Evolutionary conservation across 2,113 vertebrate species (phyloP), one percentile per base, ranked within the genome.

Genomic region (Sciurus niger): DNA sequence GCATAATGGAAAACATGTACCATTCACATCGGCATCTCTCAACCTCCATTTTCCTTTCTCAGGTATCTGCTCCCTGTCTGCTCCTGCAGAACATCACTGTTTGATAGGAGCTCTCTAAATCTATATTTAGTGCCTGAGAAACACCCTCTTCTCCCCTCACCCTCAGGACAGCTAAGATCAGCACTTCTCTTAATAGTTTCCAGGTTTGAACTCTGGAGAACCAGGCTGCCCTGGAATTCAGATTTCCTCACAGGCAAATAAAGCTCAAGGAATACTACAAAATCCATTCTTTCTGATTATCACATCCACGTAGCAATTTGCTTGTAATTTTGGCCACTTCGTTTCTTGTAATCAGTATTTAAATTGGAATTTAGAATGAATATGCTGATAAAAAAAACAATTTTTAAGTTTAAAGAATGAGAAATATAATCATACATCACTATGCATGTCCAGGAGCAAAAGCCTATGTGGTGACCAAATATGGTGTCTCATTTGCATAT

Each of bases 121-220:
- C 95, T 93, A 43, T 79, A 95, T 76, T 92, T 90, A 97, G 87
- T 82, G 25, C 46, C 43, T 67, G 32, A 93, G 82, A 94, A 85
- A 84, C 67, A 90, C 84, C 70, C 67, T 77, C 84, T 96, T 65
- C 80, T 84, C 76, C 78, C 82, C 92, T 65, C 32, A 94, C 68
- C 74, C 30, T 94, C 63, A 48, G 46, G 68, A 93, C 53, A 91
- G 94, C 89, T 95, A 90, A 94, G 63, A 94, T 94, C 92, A 97
- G 88, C 92, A 96, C 58, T 93, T 94, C 74, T 93, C 13, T 79
- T 95, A 96, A 96, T 77, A 90, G 84, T 96, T 97, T 96, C 96
- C 74, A 97, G 88, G 73, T 94, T 55, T 97, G 94, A 96, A 93
- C 34, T 91, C 88, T 82, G n/a, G 78, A 90, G 65, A 93, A 84